Conservation (phyloP, 1,140 invertebrate genomes). For the Drosophila murphyi region DNA sequence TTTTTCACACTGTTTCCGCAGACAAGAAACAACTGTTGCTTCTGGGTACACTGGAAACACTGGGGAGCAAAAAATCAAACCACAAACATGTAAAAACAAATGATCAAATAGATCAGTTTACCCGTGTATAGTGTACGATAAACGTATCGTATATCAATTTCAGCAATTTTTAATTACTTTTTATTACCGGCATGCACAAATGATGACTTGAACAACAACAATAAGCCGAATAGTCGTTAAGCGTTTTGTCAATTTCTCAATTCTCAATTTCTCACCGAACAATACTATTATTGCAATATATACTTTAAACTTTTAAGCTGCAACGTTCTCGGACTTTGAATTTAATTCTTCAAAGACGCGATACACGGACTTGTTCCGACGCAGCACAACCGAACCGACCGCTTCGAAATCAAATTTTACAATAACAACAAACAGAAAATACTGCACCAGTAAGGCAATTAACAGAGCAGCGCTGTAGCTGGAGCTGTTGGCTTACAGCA, state of each 20-base stretch:
- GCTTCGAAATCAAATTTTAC: slow-evolving; percentile 36
- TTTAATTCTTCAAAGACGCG: slow-evolving; percentile 25
- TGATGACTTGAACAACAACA: background rate
- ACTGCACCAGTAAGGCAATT: slow-evolving; percentile 11
- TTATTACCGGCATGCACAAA: slow-evolving; percentile 19
- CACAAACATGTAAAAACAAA: slow-evolving; percentile 7
- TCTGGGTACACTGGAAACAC: slow-evolving; percentile 29
- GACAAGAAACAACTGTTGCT: slow-evolving; percentile 44
- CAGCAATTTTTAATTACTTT: slow-evolving; percentile 15
- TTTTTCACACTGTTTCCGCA: slow-evolving; percentile 18
- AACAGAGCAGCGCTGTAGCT: slow-evolving; percentile 18
- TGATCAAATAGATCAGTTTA: background rate
- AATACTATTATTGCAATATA: slow-evolving; percentile 9
- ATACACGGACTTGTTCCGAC: slow-evolving; percentile 10
- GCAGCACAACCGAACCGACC: slow-evolving; percentile 33
- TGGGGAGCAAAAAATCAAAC: slow-evolving; percentile 19
- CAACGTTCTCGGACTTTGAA: slow-evolving; percentile 23
- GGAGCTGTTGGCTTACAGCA: slow-evolving; percentile 1
- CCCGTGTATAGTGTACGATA: slow-evolving; percentile 6
- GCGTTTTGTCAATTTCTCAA: background rate
- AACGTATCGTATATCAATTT: slow-evolving; percentile 7
- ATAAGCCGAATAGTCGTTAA: slow-evolving; percentile 3
- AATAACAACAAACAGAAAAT: slow-evolving; percentile 34
- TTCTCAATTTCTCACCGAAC: background rate
- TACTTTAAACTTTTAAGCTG: slow-evolving; percentile 6